These are phyloP conservation scores for Bujurquina vittata DNA, from an alignment of 2,113 vertebrate genomes.

Conservation along the genomic window DNA sequence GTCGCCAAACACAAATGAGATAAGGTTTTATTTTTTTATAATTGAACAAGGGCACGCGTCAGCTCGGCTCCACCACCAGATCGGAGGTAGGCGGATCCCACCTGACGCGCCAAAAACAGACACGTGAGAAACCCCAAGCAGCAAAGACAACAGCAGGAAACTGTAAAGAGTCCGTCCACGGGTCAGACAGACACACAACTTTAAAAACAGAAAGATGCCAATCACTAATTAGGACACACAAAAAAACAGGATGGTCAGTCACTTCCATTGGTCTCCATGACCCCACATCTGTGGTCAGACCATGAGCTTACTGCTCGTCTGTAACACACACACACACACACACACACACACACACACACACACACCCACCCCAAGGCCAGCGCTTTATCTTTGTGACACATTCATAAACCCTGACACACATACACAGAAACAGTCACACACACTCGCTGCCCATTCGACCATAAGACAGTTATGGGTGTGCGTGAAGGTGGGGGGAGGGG, in stretches of 20 bases:
- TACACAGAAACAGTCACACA: background rate
- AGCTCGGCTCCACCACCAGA: too few species aligned
- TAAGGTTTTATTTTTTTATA: too few species aligned
- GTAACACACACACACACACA: background rate
- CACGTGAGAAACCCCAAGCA: background rate
- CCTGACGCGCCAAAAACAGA: background rate
- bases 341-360: background rate
- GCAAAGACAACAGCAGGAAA: background rate
- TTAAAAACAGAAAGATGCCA: background rate
- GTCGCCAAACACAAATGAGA: too few species aligned
- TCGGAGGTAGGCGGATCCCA: background rate
- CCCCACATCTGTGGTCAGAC: background rate
- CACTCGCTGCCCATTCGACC: constrained; percentile 28
- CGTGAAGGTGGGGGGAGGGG: background rate
- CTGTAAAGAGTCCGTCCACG: background rate
- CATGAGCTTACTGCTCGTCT: background rate
- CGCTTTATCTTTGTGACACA: constrained; percentile 60
- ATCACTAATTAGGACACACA: background rate
- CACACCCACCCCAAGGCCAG: constrained; percentile 18
- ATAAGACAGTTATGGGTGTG: constrained; percentile 6
- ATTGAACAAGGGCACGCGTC: too few species aligned
- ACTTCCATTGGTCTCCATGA: background rate
- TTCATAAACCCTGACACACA: constrained; percentile 46
- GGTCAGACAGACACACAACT: background rate
- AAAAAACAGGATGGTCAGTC: background rate